Evolutionary conservation across 35 echinoderm and acorn worm genomes (phyloP), one percentile per base, ranked within the genome.

Genomic region (Diadema setosum): DNA sequence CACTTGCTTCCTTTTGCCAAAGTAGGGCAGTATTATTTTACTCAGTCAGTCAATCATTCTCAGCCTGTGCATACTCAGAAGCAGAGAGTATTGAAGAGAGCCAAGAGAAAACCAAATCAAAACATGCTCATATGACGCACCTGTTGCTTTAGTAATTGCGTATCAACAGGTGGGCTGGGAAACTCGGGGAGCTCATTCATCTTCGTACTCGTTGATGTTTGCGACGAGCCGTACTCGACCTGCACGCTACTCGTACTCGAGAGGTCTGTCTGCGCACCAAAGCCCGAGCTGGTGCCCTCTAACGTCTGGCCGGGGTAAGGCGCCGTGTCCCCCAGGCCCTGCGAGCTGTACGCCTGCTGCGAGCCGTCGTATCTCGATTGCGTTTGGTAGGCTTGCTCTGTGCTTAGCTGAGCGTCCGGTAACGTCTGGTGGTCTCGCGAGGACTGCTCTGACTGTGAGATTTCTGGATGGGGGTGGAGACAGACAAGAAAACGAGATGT

Each of bases 91-190:
- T n/a, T n/a, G n/a, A n/a, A n/a, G n/a, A n/a, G n/a, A n/a, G n/a
- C n/a, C n/a, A n/a, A n/a, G n/a, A n/a, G n/a, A n/a, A n/a, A n/a
- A n/a, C n/a, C n/a, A n/a, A n/a, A n/a, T n/a, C n/a, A n/a, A n/a
- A n/a, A 55, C 14, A 55, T 55, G 12, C 21, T 55, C 2, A 16
- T 0, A 21, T 1, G 3, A 81, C 86, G 25, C 34, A 88, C 91
- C 78, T 94, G 75, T 81, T 45, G 7, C 56, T 85, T 78, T 56
- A 83, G 43, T 17, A 87, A 78, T 85, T 95, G 93, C 18, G 93
- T 34, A 70, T 95, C 93, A n/a, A 87, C 84, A 14, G 88, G 93
- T 46, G 88, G 58, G 74, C 88, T 90, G 23, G 88, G 80, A 16
- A 83, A 90, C 40, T 90, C 88, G 0, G 81, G 58, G 4, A 70